phyloP scores from a whole-genome alignment of 2,888 invertebrate species.

The Scaptomyza caliginosa region DNA sequence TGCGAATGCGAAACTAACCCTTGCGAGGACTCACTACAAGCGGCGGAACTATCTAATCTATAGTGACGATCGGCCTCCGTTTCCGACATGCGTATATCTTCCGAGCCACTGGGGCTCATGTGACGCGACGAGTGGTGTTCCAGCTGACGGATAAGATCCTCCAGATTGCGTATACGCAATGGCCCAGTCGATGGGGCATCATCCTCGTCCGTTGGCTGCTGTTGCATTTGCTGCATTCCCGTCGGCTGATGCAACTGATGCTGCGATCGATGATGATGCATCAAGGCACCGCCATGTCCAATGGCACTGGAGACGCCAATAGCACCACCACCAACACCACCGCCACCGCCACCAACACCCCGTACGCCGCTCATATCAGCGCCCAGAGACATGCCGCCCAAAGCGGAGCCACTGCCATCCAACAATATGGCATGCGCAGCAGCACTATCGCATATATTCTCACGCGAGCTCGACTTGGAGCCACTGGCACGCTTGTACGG shows the following conservation, averaged over 20 bases:
- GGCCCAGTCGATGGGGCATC: slow-evolving; percentile 92
- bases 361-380: slow-evolving; percentile 70
- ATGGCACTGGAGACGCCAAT: slow-evolving; percentile 49
- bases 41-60: slow-evolving; percentile 90
- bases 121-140: slow-evolving; percentile 94
- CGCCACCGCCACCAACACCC: slow-evolving; percentile 40
- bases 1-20: slow-evolving; percentile 86
- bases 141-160: slow-evolving; percentile 94
- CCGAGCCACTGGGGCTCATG: slow-evolving; percentile 96
- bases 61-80: slow-evolving; percentile 95
- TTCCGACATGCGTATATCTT: slow-evolving; percentile 93
- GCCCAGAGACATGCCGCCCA: slow-evolving; percentile 66
- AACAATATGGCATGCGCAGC: slow-evolving; percentile 86
- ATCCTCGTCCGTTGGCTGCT: slow-evolving; percentile 87
- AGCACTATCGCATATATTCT: slow-evolving; percentile 88
- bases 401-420: slow-evolving; percentile 77
- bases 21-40: slow-evolving; percentile 90
- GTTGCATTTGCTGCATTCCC: slow-evolving; percentile 84
- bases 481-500: slow-evolving; percentile 86
- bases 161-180: slow-evolving; percentile 94
- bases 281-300: slow-evolving; percentile 82
- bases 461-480: slow-evolving; percentile 87
- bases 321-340: slow-evolving; percentile 18
- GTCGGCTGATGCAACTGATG: slow-evolving; percentile 83
- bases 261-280: slow-evolving; percentile 82